A percentile compares a stretch with the other conserved stretches of the same genome.
Conservation (phyloP, 2,113 vertebrate species). For the Gorsachius goisagi region DNA sequence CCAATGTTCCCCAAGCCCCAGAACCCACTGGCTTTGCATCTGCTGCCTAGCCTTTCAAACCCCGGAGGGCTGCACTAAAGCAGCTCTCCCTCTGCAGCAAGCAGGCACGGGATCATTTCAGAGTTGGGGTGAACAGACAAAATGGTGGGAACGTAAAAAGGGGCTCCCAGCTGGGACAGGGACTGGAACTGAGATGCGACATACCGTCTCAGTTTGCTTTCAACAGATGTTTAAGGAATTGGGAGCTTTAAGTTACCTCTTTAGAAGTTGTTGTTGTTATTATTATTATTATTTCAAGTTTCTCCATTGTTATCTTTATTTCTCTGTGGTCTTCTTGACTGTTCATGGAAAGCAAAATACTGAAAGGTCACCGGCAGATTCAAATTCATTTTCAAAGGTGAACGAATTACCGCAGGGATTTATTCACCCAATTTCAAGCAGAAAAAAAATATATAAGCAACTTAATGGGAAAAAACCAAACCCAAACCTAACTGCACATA, state of each 20-base stretch:
- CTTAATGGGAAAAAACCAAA: fast-evolving
- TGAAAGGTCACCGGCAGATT: not conserved
- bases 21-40: not conserved
- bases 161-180: not conserved
- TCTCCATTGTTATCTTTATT: not conserved
- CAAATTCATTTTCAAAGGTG: not conserved
- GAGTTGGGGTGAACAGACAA: not conserved
- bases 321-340: not conserved
- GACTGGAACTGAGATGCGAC: not conserved
- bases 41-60: not conserved
- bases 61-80: not conserved
- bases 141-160: not conserved
- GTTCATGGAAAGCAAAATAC: not conserved
- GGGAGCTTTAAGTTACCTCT: not conserved
- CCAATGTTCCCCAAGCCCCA: not conserved
- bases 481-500: not conserved
- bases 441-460: not conserved
- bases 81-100: not conserved
- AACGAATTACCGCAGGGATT: not conserved
- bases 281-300: not conserved
- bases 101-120: not conserved
- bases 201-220: not conserved
- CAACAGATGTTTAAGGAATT: not conserved
- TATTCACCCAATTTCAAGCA: not conserved
- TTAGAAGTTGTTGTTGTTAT: not conserved